Evolutionary conservation across 2,888 invertebrate species (phyloP).

Genomic region (Cheilosia scutellata): DNA sequence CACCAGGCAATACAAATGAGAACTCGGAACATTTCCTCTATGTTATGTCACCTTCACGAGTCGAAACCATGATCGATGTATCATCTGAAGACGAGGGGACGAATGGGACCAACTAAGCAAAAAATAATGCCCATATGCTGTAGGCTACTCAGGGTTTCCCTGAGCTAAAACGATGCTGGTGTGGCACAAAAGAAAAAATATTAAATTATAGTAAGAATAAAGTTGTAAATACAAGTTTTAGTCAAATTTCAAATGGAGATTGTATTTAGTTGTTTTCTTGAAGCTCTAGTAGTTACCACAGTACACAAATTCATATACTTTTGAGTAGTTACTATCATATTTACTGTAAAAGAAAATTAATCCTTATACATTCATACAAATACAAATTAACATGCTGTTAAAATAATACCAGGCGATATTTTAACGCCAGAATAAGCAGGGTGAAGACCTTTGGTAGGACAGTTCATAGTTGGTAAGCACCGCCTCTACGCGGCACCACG

Average conservation of each 20-base stretch:
- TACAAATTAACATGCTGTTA: no score
- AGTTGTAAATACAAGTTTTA: slow-evolving; percentile 70
- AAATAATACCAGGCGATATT: no score
- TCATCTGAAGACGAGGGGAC: slow-evolving; percentile 82
- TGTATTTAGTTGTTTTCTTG: no score
- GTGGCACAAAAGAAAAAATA: slow-evolving; percentile 31
- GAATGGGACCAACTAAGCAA: slow-evolving; percentile 74
- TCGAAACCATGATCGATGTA: slow-evolving; percentile 83
- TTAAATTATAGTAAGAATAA: slow-evolving; percentile 45
- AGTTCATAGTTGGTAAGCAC: no score
- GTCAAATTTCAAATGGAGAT: slow-evolving; percentile 46
- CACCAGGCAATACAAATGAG: slow-evolving; percentile 76
- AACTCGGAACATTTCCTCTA: slow-evolving; percentile 83
- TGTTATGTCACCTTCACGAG: slow-evolving; percentile 84
- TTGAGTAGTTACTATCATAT: neutral
- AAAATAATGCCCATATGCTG: neutral
- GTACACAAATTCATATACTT: no score
- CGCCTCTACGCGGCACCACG: no score
- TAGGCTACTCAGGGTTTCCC: slow-evolving; percentile 57
- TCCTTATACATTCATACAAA: no score
- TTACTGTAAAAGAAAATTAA: no score
- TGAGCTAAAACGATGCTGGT: slow-evolving; percentile 41
- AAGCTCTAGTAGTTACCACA: no score
- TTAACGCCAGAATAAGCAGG: no score
- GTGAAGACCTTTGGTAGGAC: no score